These are phyloP conservation scores for Ciconia nigra DNA, from an alignment of 2,797 vertebrate species.

Conservation along the genomic window DNA sequence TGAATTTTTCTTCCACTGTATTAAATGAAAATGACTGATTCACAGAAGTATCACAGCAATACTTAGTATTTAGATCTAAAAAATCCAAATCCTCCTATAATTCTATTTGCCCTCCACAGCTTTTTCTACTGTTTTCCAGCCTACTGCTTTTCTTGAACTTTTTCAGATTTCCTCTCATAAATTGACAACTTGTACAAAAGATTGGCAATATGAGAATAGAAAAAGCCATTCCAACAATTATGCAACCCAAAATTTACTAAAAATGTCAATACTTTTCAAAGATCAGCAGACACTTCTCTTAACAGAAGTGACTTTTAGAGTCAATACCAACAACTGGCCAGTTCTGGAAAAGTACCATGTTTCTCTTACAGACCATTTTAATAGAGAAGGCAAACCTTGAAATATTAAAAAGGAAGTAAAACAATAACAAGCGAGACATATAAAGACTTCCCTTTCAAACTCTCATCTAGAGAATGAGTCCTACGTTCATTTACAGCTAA, in stretches of 20 bases:
- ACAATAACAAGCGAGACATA: not conserved
- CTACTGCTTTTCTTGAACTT: not conserved
- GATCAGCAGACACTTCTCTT: not conserved
- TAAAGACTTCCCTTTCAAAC: not conserved
- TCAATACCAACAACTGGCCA: not conserved
- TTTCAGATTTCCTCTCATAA: not conserved
- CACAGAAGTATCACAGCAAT: not conserved
- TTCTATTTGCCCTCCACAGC: not conserved
- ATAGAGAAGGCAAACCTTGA: not conserved
- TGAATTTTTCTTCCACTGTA: conserved; percentile 1
- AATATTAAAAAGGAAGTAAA: conserved; percentile 20
- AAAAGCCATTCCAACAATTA: not conserved
- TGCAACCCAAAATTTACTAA: not conserved
- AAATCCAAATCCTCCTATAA: not conserved
- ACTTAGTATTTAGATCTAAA: not conserved
- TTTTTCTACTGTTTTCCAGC: not conserved
- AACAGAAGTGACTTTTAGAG: not conserved
- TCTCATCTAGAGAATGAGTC: not conserved
- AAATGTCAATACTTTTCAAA: not conserved
- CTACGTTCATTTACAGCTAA: conserved; percentile 1
- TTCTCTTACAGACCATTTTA: not conserved
- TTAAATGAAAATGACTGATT: not conserved
- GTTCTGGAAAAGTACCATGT: not conserved
- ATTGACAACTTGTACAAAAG: not conserved
- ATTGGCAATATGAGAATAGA: not conserved